phyloP scores from a whole-genome alignment of 92 coral and sea anemone genomes.

The Galaxea fascicularis region DNA sequence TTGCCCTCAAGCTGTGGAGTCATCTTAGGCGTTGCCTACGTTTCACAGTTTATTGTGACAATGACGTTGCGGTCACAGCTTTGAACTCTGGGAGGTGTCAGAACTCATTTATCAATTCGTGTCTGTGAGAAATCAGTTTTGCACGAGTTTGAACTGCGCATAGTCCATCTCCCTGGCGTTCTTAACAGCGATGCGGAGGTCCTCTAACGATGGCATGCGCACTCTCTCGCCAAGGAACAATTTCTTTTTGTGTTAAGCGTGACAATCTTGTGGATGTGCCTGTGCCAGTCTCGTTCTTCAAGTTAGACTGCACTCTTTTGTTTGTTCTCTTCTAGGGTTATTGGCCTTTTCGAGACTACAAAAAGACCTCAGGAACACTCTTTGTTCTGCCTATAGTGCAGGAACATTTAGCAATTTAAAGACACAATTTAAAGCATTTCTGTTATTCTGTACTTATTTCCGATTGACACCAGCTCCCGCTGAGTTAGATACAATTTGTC shows the following conservation, averaged over 20 bases:
- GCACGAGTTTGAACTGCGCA: slow-evolving; percentile 47
- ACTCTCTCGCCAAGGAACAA: not conserved
- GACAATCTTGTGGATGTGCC: too few species aligned
- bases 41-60: slow-evolving; percentile 31
- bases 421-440: not conserved
- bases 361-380: too few species aligned
- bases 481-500: too few species aligned
- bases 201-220: slow-evolving; percentile 10
- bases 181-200: slow-evolving; percentile 23
- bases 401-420: not conserved
- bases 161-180: slow-evolving; percentile 46
- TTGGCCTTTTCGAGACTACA: not conserved
- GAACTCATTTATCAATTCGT: slow-evolving; percentile 39
- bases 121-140: slow-evolving; percentile 51
- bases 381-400: too few species aligned
- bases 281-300: too few species aligned
- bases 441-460: not conserved
- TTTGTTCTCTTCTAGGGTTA: too few species aligned
- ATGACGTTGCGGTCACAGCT: slow-evolving; percentile 30
- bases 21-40: slow-evolving; percentile 9
- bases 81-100: slow-evolving; percentile 39
- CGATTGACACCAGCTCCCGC: not conserved
- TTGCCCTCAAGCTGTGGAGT: slow-evolving; percentile 51
- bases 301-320: too few species aligned
- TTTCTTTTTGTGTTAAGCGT: too few species aligned